Evolutionary conservation across 2,113 vertebrate species (phyloP).

Genomic region (Pagrus major): DNA sequence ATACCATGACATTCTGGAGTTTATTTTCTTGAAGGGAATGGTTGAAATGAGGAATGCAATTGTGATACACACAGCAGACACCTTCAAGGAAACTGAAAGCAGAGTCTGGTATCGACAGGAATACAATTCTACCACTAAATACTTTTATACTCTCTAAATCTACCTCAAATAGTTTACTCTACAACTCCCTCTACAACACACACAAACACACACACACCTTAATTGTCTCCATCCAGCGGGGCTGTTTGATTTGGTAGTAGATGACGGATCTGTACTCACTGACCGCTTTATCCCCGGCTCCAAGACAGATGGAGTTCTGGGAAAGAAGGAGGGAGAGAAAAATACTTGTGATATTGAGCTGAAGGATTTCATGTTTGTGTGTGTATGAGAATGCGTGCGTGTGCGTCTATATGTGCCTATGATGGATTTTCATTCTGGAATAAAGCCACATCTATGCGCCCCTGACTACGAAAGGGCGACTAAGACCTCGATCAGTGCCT

Average conservation of each 20-base stretch:
- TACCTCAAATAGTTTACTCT: neutral
- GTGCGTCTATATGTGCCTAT: neutral
- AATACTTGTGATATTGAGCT: slow-evolving; percentile 17
- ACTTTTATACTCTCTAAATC: no score
- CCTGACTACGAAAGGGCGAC: slow-evolving; percentile 39
- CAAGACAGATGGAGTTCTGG: slow-evolving; percentile 92
- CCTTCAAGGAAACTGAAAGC: neutral
- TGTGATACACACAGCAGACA: neutral
- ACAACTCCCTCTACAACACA: neutral
- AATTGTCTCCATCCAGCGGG: slow-evolving; percentile 97
- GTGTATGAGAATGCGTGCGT: neutral
- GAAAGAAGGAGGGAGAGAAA: slow-evolving; percentile 30
- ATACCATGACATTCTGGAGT: neutral
- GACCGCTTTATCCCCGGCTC: slow-evolving; percentile 92
- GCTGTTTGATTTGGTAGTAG: slow-evolving; percentile 98
- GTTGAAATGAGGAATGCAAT: slow-evolving; percentile 11
- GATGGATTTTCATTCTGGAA: slow-evolving; percentile 39
- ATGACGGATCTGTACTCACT: slow-evolving; percentile 94
- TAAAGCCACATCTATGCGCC: slow-evolving; percentile 34
- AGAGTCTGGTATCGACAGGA: neutral
- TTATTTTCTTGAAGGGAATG: neutral
- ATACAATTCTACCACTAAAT: neutral
- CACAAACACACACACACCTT: slow-evolving; percentile 85
- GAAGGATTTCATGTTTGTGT: slow-evolving; percentile 31
- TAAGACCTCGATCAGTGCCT: slow-evolving; percentile 36